Evolutionary conservation across 2,113 vertebrate genomes (phyloP), one percentile per base, ranked within the genome.

Genomic region (Centrocercus urophasianus): DNA sequence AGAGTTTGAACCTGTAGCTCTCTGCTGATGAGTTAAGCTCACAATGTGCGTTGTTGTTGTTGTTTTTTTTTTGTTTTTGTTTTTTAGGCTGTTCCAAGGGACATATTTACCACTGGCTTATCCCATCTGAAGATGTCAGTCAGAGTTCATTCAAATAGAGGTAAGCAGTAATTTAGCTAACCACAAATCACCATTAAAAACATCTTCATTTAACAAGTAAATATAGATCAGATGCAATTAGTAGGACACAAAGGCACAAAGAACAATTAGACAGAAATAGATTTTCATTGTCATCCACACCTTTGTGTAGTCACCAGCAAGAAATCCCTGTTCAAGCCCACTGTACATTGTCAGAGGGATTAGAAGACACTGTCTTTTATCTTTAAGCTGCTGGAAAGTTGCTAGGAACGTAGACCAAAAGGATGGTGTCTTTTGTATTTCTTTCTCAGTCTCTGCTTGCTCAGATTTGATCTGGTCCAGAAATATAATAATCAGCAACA

Each of bases 261-360:
- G 48, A 22, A 21, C 10, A 40, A 48, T 45, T 21, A 56, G 36
- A 52, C 19, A 92, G 36, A 48, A 89, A 67, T 6, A 56, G 16
- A 56, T 85, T 92, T 92, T 90, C 25, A 38, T 76, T 88, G 73
- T 28, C 57, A 50, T 70, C 43, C 93, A 83, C 92, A 99, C 99
- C 98, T 99, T 98, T 75, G 98, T 99, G 97, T 98, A 99, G 91
- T 99, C 99, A 14, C 99, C 98, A 4, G 98, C 87, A 20, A 99
- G 98, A 97, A 99, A 99, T 90, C 98, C 99, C 95, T 99, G 99
- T 83, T 99, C 98, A 43, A 99, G 97, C 28, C 99, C 99, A 47
- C 98, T 99, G 98, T 99, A 99, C 97, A 99, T 97, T 17, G 99
- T 99, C 96, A 99, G 96, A 6, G 98, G 98, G 38, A 98, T 98